Conservation (phyloP, 2,888 invertebrate genomes). For the Lottia gigantea region DNA sequence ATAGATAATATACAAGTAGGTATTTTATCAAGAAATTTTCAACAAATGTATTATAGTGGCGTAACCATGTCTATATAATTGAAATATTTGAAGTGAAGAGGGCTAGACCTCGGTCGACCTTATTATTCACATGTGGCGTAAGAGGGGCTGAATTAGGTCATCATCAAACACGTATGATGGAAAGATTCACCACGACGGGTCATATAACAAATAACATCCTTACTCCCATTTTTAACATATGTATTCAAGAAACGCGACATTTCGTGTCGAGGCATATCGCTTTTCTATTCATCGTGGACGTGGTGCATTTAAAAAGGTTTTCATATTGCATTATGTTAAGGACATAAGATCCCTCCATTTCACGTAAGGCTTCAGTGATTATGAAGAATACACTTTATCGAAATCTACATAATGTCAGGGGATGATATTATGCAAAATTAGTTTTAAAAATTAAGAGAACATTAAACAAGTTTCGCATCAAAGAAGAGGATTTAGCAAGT, state of each 20-base stretch:
- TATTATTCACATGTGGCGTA: slow-evolving; percentile 10
- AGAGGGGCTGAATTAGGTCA: slow-evolving; percentile 11
- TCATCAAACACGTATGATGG: not conserved
- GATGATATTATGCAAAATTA: too few species aligned
- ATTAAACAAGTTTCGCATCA: too few species aligned
- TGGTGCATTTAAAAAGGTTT: slow-evolving; percentile 7
- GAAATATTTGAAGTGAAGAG: not conserved
- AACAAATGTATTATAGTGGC: too few species aligned
- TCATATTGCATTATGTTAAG: slow-evolving; percentile 2
- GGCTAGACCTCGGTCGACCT: not conserved
- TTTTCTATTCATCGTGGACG: slow-evolving; percentile 7
- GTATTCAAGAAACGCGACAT: slow-evolving; percentile 11
- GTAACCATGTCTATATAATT: not conserved
- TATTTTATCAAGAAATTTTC: too few species aligned
- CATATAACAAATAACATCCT: not conserved
- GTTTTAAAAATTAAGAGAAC: too few species aligned
- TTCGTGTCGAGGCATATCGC: slow-evolving; percentile 11
- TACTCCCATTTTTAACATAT: slow-evolving; percentile 6
- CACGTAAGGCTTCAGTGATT: slow-evolving; percentile 7
- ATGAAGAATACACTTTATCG: not conserved
- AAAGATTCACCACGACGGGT: slow-evolving; percentile 2
- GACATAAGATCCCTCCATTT: slow-evolving; percentile 2
- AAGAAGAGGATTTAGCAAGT: too few species aligned
- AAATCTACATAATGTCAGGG: not conserved
- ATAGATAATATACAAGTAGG: too few species aligned